These are phyloP conservation scores for Mastomys natalensis DNA, from an alignment of 2,113 vertebrate genomes.

Conservation along the genomic window DNA sequence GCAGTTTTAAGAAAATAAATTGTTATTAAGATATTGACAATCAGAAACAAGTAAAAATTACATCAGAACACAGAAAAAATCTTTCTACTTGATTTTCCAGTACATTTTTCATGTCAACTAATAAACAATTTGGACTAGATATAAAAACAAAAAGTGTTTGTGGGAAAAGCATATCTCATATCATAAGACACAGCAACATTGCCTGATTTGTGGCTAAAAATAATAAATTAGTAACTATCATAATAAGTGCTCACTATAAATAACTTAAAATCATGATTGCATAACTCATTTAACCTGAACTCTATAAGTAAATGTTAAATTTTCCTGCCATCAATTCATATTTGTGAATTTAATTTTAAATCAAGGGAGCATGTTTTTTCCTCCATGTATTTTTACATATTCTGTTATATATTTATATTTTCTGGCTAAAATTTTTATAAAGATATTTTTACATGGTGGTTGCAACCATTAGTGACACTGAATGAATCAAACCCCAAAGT, in stretches of 20 bases:
- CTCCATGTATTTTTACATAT: background rate
- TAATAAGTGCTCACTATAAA: background rate
- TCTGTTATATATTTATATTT: background rate
- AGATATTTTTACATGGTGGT: background rate
- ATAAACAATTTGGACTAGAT: background rate
- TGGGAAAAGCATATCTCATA: background rate
- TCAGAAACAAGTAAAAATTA: background rate
- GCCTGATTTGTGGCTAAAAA: background rate
- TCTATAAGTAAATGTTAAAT: background rate
- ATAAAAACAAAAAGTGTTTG: background rate
- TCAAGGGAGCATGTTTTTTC: background rate
- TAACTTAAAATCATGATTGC: conserved; percentile 17
- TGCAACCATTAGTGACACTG: background rate
- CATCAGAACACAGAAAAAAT: background rate
- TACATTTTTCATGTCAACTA: background rate
- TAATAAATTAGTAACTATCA: background rate
- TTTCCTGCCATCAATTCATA: conserved; percentile 31
- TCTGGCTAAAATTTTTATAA: conserved; percentile 38
- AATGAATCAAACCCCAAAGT: conserved; percentile 1
- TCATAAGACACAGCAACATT: background rate
- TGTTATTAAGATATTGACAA: background rate
- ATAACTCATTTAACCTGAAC: conserved; percentile 46
- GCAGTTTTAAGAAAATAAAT: fast-evolving
- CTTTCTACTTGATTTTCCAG: background rate
- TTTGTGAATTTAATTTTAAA: conserved; percentile 62